Conservation (phyloP, 1,140 invertebrate species). For the Aricia agestis region DNA sequence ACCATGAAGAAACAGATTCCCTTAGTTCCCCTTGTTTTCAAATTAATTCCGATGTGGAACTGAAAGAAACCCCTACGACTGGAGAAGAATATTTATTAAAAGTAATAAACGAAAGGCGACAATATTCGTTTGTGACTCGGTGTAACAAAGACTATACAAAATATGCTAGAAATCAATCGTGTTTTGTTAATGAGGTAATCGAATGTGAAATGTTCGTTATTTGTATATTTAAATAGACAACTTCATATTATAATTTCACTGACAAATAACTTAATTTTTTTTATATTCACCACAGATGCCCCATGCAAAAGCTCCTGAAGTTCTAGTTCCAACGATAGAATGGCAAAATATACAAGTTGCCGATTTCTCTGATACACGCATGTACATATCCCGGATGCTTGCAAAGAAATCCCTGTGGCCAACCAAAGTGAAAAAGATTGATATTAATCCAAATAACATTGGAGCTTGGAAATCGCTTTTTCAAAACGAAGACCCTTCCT, state of each 20-base stretch:
- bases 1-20: conserved; percentile 36
- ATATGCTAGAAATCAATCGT: conserved; percentile 53
- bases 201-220: background rate
- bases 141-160: conserved; percentile 50
- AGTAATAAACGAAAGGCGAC: conserved; percentile 58
- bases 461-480: conserved; percentile 52
- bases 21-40: conserved; percentile 49
- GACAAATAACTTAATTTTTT: background rate
- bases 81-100: conserved; percentile 62
- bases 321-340: conserved; percentile 62
- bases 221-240: background rate
- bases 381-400: conserved; percentile 49
- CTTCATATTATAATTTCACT: too few species aligned
- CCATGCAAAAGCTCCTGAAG: conserved; percentile 44
- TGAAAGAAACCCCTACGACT: conserved; percentile 54
- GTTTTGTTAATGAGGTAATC: conserved; percentile 50
- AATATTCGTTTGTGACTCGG: conserved; percentile 43
- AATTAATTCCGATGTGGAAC: conserved; percentile 46
- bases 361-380: conserved; percentile 57
- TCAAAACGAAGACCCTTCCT: conserved; percentile 44
- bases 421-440: conserved; percentile 33
- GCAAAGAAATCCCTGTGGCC: conserved; percentile 43
- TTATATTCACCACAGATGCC: conserved; percentile 36
- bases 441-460: conserved; percentile 34
- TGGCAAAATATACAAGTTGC: conserved; percentile 70